phyloP scores from a whole-genome alignment of 1,140 invertebrate genomes.

The Venustaconcha ellipsiformis region DNA sequence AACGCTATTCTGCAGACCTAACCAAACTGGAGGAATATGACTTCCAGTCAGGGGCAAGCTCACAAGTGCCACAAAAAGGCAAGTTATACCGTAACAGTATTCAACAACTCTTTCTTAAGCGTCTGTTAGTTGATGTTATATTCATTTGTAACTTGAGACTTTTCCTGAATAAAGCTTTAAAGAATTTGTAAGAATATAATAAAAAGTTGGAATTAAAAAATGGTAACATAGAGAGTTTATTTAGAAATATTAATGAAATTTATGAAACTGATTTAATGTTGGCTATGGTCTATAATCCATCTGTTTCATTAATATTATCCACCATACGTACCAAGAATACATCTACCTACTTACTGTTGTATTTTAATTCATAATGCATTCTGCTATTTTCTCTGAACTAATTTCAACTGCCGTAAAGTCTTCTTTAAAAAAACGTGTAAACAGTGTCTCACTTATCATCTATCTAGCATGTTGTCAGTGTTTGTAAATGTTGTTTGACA shows the following conservation, averaged over 20 bases:
- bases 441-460: neutral
- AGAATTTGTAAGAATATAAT: neutral
- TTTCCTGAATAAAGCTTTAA: neutral
- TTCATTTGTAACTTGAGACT: neutral
- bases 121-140: neutral
- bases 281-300: too few relatives aligned
- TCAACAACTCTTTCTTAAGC: neutral
- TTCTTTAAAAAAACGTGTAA: neutral
- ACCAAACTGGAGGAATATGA: constrained; percentile 37
- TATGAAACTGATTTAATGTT: too few relatives aligned
- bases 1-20: constrained; percentile 38
- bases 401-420: neutral
- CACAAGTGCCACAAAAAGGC: constrained; percentile 38
- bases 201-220: constrained; percentile 1
- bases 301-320: too few relatives aligned
- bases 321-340: too few relatives aligned
- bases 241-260: too few relatives aligned
- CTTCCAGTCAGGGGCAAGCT: constrained; percentile 33
- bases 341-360: too few relatives aligned
- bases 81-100: neutral
- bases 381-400: constrained; percentile 2
- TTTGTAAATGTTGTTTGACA: constrained; percentile 16
- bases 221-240: too few relatives aligned
- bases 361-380: neutral
- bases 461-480: constrained; percentile 1